phyloP scores from a whole-genome alignment of 2,113 vertebrate species.

The Vulpes vulpes region DNA sequence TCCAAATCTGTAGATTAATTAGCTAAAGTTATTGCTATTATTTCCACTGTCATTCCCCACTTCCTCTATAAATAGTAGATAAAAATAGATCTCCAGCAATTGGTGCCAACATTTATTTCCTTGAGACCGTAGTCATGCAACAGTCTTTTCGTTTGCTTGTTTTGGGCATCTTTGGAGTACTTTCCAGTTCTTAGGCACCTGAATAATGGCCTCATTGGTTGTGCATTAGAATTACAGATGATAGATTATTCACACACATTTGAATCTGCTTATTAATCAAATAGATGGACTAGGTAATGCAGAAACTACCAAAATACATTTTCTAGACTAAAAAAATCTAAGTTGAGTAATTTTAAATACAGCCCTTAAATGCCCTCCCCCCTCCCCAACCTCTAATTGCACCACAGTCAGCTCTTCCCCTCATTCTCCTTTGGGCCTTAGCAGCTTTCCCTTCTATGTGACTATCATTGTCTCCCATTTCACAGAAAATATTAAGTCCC shows the following conservation, averaged over 20 bases:
- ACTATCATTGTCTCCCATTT: background rate
- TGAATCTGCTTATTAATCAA: constrained; percentile 36
- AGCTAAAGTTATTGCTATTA: background rate
- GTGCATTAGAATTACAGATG: background rate
- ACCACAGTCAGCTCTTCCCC: background rate
- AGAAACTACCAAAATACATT: background rate
- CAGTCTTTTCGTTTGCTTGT: constrained; percentile 1
- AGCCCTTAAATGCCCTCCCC: background rate
- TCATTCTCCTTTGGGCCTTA: background rate
- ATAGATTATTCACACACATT: background rate
- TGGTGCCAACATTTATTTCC: background rate
- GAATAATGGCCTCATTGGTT: background rate
- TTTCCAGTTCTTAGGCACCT: background rate
- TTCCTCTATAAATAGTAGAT: background rate
- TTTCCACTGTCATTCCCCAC: background rate
- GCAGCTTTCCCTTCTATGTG: background rate
- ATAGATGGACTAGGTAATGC: background rate
- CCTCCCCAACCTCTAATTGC: background rate
- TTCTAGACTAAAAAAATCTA: constrained; percentile 27
- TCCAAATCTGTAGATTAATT: background rate
- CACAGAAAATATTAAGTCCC: background rate
- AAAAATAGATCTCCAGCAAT: background rate
- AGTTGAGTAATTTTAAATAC: background rate
- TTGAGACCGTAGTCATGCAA: background rate
- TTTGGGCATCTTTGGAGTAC: background rate